Evolutionary conservation across 64 coral and sea anemone genomes (phyloP), one percentile per base, ranked within the genome.

Genomic region (Montipora cactus): DNA sequence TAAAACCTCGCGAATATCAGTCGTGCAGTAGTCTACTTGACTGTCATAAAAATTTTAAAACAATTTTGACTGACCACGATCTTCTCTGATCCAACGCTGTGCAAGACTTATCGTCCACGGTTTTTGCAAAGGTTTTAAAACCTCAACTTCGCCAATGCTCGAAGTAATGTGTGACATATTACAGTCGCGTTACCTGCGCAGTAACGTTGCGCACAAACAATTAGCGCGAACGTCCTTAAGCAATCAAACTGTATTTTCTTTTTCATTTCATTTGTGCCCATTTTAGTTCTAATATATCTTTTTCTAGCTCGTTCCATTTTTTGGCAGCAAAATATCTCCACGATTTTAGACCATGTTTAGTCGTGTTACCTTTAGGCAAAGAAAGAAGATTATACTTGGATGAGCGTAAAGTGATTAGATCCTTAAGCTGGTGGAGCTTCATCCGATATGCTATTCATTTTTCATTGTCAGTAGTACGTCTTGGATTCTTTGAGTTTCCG

Each of bases 281-380:
- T 25, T 25, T 48, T 88, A 49, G 50, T 73, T 52, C 84, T 37
- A 37, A 75, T 48, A 67, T 79, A 57, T 75, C 23, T n/a, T 67
- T 73, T 59, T 49, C n/a, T 18, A 77, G 49, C 52, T 89, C 47
- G 20, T 89, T 89, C 55, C 53, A 89, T 78, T 89, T 79, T 37
- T 79, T 89, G 46, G 55, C 88, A 5, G 75, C 50, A 67, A 67
- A 89, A 66, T 89, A 90, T 90, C 79, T 90, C 88, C 61, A 90
- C 50, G 88, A 90, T 80, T 79, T 90, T 47, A 90, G 88, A 1
- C 88, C 76, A 10, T 51, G 72, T 89, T 89, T 89, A 59, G 87
- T 89, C 45, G 74, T 89, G 74, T 89, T 89, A 78, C 47, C 14
- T 67, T 89, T 62, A 0, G 58, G 88, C 51, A 89, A 79, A 74